A percentile compares a stretch with the other conserved stretches of the same genome.
phyloP scores from a whole-genome alignment of 2,888 invertebrate species.

The Synergus japonicus region DNA sequence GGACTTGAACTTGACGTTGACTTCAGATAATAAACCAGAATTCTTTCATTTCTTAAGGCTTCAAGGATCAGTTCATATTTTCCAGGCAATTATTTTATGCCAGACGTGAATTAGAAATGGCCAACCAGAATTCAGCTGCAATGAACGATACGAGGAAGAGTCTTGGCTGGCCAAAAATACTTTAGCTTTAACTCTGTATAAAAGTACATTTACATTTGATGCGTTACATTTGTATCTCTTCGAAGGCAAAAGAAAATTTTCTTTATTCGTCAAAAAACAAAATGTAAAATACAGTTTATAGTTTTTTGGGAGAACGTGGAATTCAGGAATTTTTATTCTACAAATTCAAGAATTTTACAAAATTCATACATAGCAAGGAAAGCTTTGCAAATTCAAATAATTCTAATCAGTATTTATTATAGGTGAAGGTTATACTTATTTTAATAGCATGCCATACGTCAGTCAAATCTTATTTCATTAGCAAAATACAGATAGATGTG shows the following conservation, averaged over 20 bases:
- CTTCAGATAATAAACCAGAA: constrained; percentile 67
- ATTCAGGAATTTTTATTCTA: constrained; percentile 66
- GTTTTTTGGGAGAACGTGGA: constrained; percentile 63
- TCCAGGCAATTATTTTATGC: constrained; percentile 66
- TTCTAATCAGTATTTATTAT: constrained; percentile 57
- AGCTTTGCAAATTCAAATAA: constrained; percentile 57
- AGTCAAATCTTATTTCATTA: constrained; percentile 16
- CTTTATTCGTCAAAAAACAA: constrained; percentile 64
- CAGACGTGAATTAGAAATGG: constrained; percentile 66
- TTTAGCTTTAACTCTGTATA: constrained; percentile 64
- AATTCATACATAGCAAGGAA: constrained; percentile 59
- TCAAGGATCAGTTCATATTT: constrained; percentile 65
- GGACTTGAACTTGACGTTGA: constrained; percentile 72
- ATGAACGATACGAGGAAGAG: constrained; percentile 66
- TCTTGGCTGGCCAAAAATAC: constrained; percentile 68
- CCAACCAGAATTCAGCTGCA: constrained; percentile 71
- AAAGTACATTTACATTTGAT: constrained; percentile 64
- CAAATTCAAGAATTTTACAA: constrained; percentile 57
- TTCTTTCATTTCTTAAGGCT: constrained; percentile 63
- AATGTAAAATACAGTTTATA: constrained; percentile 64
- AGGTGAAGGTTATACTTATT: constrained; percentile 60
- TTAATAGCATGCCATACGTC: constrained; percentile 46
- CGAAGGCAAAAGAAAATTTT: constrained; percentile 55
- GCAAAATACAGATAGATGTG: constrained; percentile 44
- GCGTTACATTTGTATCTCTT: constrained; percentile 47